Percentiles rank a stretch among this genome's conserved stretches.
These are phyloP conservation scores for Apolygus lucorum DNA, from an alignment of 1,140 invertebrate genomes.

Conservation along the genomic window DNA sequence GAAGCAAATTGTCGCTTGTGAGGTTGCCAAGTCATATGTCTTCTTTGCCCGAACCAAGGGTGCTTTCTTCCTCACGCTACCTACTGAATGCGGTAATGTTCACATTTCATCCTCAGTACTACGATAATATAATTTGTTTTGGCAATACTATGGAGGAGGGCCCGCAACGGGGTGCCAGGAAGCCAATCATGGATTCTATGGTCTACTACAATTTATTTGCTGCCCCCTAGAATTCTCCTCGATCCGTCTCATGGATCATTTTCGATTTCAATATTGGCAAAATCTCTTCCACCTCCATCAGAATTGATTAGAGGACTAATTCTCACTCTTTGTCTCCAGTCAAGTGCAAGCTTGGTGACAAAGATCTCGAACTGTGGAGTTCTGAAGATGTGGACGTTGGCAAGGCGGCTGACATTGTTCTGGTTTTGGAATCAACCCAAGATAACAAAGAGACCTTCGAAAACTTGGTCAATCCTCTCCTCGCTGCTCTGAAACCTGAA, in stretches of 20 bases:
- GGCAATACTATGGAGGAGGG: too few relatives aligned
- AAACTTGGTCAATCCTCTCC: conserved; percentile 41
- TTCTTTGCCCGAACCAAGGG: conserved; percentile 34
- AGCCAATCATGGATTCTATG: too few relatives aligned
- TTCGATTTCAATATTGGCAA: too few relatives aligned
- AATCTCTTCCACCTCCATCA: too few relatives aligned
- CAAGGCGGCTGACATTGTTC: conserved; percentile 61
- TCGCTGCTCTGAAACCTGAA: conserved; percentile 41
- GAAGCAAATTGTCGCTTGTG: conserved; percentile 47
- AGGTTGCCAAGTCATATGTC: conserved; percentile 50
- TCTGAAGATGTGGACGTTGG: conserved; percentile 56
- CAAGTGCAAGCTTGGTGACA: conserved; percentile 1
- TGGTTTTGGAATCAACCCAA: conserved; percentile 53
- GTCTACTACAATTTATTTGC: too few relatives aligned
- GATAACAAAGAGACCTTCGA: conserved; percentile 44
- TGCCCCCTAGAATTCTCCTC: not conserved
- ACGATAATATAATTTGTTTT: too few relatives aligned
- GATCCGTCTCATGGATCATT: not conserved
- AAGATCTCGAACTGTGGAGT: conserved; percentile 42
- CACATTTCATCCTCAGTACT: too few relatives aligned
- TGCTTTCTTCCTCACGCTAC: conserved; percentile 13
- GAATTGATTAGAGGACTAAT: too few relatives aligned
- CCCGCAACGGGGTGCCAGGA: too few relatives aligned
- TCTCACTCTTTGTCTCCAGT: not conserved
- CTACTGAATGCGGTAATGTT: not conserved